Evolutionary conservation across 2,888 invertebrate genomes (phyloP), one percentile per base, ranked within the genome.

Genomic region (Amitus sp.): DNA sequence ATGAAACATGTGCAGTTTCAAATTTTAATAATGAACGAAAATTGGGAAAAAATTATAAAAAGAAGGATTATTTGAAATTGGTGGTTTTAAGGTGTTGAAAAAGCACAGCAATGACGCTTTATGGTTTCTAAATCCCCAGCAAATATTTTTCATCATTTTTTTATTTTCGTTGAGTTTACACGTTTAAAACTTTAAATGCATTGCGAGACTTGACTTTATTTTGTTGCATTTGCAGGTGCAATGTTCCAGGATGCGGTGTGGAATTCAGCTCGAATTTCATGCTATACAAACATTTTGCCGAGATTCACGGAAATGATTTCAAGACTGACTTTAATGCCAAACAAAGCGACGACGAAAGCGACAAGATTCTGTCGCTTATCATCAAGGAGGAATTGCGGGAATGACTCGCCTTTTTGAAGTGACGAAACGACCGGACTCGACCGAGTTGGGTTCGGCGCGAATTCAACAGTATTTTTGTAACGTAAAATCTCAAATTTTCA

Each of bases 271-370:
- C 77, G 47, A 74, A 75, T 40, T 67, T 71, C 51, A 73, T 74
- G 74, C 65, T 80, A 49, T 77, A 74, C 57, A 80, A 80, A 53
- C 79, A 80, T 49, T 76, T 77, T 40, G 75, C 75, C 58, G 78
- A 81, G 46, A 69, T 74, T 57, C 79, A 81, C 50, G 62, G 67
- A 19, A 70, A 70, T 52, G 75, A 75, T 67, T 77, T 79, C 71
- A 80, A 81, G 81, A 81, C 81, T 81, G 81, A 81, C 68, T 79
- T 78, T 66, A 78, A 81, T 75, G 76, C 78, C 77, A 81, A 81
- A 72, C 74, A 72, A 73, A 79, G 71, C 59, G 75, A 76, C 55
- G 69, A 48, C 55, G 69, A 69, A 15, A 71, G 72, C 51, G 75
- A 78, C 42, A 70, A 68, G 55, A 68, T 62, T 57, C 65, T 69